Conservation (phyloP, 2,113 vertebrate species). For the Odontesthes bonariensis region DNA sequence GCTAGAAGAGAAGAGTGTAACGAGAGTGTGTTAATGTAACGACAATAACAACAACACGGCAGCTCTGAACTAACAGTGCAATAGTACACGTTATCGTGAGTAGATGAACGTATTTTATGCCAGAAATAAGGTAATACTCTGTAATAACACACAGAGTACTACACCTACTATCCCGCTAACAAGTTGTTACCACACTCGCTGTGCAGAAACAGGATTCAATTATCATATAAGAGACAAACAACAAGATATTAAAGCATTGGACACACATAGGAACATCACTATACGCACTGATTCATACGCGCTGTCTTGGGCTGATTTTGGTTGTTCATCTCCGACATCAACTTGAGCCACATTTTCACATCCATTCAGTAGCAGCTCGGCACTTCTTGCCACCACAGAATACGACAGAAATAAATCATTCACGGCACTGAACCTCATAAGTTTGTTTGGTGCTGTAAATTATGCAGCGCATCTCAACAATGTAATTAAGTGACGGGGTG, state of each 20-base stretch:
- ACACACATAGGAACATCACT: neutral
- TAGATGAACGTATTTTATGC: too few relatives aligned
- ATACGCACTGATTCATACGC: neutral
- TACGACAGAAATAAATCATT: conserved; percentile 3
- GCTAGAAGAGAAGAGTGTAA: too few relatives aligned
- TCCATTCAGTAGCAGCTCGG: neutral
- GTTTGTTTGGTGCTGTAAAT: neutral
- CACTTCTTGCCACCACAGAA: neutral
- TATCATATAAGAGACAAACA: neutral
- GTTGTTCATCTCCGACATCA: conserved; percentile 23
- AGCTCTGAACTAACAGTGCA: too few relatives aligned
- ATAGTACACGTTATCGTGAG: too few relatives aligned
- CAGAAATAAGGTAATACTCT: too few relatives aligned
- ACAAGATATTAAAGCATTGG: neutral
- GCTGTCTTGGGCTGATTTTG: neutral
- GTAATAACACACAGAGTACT: conserved; percentile 1
- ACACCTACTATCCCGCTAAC: neutral
- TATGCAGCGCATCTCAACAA: conserved; percentile 27
- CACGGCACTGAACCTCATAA: neutral
- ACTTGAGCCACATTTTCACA: neutral
- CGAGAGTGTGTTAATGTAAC: too few relatives aligned
- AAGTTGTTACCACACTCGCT: neutral
- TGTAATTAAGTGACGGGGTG: conserved; percentile 37
- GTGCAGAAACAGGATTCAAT: conserved; percentile 1
- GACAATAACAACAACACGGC: too few relatives aligned